Percentiles rank a stretch among this genome's conserved stretches.
Evolutionary conservation across 2,797 vertebrate species (phyloP).

Genomic region (Cuculus canorus): DNA sequence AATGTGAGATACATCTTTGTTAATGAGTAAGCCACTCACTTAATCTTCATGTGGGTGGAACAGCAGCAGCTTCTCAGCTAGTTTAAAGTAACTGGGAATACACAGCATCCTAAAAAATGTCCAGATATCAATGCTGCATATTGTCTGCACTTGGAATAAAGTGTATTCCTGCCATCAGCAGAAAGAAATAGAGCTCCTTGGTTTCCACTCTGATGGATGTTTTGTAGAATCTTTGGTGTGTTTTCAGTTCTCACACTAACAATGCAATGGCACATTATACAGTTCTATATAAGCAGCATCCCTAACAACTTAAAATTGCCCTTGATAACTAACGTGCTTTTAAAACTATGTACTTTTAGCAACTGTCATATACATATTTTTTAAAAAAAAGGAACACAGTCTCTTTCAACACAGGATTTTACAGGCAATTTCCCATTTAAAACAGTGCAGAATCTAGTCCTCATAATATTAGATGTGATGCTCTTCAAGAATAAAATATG

Average conservation of each 20-base stretch:
- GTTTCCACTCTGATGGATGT: background rate
- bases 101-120: background rate
- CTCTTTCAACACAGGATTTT: background rate
- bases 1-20: background rate
- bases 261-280: background rate
- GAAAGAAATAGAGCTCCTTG: background rate
- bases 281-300: background rate
- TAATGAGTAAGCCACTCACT: background rate
- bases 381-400: background rate
- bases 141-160: background rate
- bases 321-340: background rate
- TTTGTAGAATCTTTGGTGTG: background rate
- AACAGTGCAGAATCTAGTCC: constrained; percentile 1
- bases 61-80: background rate
- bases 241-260: background rate
- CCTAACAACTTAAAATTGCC: background rate
- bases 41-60: background rate
- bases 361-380: background rate
- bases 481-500: constrained; percentile 42
- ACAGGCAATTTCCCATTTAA: background rate
- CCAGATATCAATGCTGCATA: background rate
- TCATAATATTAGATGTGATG: constrained; percentile 6
- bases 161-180: background rate
- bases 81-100: background rate
- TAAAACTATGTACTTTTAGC: background rate